phyloP scores from a whole-genome alignment of 2,113 vertebrate genomes.

The Petromus typicus region DNA sequence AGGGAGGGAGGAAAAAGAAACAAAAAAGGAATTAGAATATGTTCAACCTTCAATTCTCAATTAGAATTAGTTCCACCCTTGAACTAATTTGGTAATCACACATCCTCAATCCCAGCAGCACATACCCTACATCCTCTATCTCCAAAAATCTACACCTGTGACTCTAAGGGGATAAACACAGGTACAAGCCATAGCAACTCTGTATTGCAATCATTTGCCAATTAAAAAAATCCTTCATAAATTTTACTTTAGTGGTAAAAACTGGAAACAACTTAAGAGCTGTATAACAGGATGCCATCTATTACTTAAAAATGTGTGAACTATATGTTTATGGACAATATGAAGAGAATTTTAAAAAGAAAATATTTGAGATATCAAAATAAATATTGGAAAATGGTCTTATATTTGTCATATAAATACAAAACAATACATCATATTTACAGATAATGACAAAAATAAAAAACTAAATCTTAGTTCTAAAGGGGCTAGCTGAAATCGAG shows the following conservation, averaged over 20 bases:
- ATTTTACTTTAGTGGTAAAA: neutral
- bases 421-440: neutral
- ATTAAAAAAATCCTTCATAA: neutral
- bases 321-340: neutral
- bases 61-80: no score
- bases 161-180: neutral
- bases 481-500: neutral
- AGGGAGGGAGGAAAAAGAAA: neutral
- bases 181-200: neutral
- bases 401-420: neutral
- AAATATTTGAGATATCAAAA: neutral
- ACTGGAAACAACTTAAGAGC: neutral
- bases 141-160: neutral
- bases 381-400: neutral
- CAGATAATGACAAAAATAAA: neutral
- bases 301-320: neutral
- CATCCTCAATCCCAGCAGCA: neutral
- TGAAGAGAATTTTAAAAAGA: neutral
- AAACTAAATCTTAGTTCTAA: neutral
- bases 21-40: neutral
- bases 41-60: no score
- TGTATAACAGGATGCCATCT: neutral
- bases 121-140: neutral
- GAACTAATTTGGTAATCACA: no score
- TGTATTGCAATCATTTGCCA: neutral